Percentiles rank a stretch among this genome's conserved stretches.
Conservation (phyloP, 2,797 vertebrate genomes). For the Hippopotamyrus pictus region DNA sequence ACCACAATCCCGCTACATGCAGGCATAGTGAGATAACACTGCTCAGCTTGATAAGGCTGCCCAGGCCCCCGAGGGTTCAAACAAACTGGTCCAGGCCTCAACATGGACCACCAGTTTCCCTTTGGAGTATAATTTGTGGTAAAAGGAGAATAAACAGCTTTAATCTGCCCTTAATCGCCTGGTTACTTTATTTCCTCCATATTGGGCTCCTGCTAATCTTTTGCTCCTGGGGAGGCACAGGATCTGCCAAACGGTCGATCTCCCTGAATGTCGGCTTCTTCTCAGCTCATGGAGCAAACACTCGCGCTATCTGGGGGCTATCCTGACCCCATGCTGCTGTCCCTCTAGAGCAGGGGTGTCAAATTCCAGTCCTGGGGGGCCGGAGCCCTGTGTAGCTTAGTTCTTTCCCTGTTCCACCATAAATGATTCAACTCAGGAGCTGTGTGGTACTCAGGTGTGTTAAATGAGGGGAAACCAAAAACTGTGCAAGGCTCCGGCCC, state of each 20-base stretch:
- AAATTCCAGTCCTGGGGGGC: too few relatives aligned
- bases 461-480: neutral
- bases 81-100: neutral
- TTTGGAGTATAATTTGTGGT: neutral
- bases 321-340: neutral
- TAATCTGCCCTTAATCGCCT: neutral
- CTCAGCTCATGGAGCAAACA: neutral
- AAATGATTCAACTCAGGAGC: neutral
- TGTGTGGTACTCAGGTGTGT: neutral
- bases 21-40: neutral
- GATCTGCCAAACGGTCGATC: neutral
- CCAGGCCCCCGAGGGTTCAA: neutral
- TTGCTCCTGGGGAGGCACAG: neutral
- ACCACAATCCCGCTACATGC: neutral
- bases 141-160: neutral
- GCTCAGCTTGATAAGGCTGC: neutral
- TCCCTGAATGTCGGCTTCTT: neutral
- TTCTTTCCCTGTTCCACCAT: too few relatives aligned
- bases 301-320: neutral
- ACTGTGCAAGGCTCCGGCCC: neutral
- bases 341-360: neutral
- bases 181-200: neutral
- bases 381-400: too few relatives aligned
- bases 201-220: neutral
- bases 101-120: neutral